Conservation (phyloP, 2,888 invertebrate genomes). For the Lathronympha strigana region DNA sequence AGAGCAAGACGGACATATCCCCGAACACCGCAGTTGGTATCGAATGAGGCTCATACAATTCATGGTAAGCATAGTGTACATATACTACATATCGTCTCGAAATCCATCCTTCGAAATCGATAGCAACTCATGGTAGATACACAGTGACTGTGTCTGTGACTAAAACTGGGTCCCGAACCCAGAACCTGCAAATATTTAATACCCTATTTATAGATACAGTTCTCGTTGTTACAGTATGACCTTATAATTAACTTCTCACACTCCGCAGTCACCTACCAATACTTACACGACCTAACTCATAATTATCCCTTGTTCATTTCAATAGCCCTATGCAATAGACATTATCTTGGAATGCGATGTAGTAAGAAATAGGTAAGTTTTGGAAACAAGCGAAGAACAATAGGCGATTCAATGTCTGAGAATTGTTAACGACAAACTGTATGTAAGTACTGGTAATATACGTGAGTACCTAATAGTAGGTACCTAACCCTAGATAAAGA, state of each 20-base stretch:
- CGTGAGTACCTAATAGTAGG: slow-evolving; percentile 12
- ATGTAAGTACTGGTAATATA: slow-evolving; percentile 19
- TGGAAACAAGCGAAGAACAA: slow-evolving; percentile 37
- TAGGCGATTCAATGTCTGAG: slow-evolving; percentile 30
- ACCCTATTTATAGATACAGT: too few relatives aligned
- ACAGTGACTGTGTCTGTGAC: too few relatives aligned
- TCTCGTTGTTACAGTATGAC: not conserved
- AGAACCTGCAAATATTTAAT: too few relatives aligned
- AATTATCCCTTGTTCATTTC: slow-evolving; percentile 26
- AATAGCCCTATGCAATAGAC: slow-evolving; percentile 35
- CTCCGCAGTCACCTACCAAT: slow-evolving; percentile 6
- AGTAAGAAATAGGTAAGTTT: slow-evolving; percentile 34
- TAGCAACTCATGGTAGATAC: too few relatives aligned
- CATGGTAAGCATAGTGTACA: too few relatives aligned
- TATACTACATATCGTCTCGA: too few relatives aligned
- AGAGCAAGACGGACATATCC: too few relatives aligned
- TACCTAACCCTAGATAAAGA: not conserved
- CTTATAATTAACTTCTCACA: slow-evolving; percentile 14
- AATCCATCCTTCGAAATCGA: too few relatives aligned
- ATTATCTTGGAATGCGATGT: slow-evolving; percentile 34
- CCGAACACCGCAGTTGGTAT: too few relatives aligned
- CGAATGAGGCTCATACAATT: too few relatives aligned
- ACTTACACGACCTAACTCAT: slow-evolving; percentile 4
- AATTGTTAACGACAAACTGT: slow-evolving; percentile 22
- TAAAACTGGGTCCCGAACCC: too few relatives aligned